Base-by-base conservation (phyloP, 2,113 vertebrate genomes). In the Pituophis catenifer region DNA sequence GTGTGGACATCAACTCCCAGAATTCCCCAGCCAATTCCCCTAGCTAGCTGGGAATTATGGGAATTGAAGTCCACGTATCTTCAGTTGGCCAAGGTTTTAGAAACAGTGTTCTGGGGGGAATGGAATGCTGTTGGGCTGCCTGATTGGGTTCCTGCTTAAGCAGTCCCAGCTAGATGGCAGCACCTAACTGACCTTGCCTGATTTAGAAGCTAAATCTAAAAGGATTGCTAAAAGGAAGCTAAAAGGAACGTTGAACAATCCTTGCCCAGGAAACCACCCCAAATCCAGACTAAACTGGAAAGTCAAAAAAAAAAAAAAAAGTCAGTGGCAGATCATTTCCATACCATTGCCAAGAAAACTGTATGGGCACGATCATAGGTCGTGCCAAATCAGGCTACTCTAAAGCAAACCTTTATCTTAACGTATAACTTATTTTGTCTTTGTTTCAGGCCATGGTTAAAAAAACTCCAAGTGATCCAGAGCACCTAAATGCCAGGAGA, bases 381-480 rank as follows among this genome's bases (percentile, higher is more conserved):
- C 8, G 17, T 81, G 33, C 17, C 33, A 81, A 21, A 2, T 21
- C 75, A 4, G 17, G 33, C 17, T 81, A 8, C 21, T 33, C 33
- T 44, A 44, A 81, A 81, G 75, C 19, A 3, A 38, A 9, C 75
- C 75, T 81, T 81, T 44, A 44, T 85, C 53, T 13, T 7, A 33
- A 24, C 33, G 44, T 65, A 1, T 87, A 59, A 53, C 57, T 62
- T 90, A 59, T 59, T 88, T 90, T 91, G 59, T 93, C 93, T 93
- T 58, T 10, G 1, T 96, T 95, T 65, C 95, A 99, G 99, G 99
- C 98, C 93, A 98, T 99, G 97, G 98, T 96, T 95, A 95, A 97
- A 92, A 96, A 98, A 93, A 98, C 98, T 94, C 98, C 99, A 55
- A 96, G 88, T 89, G 98, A 98, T 93, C 97, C 97, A 3, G 97